Conservation (phyloP, 2,797 vertebrate genomes). For the Miichthys miiuy region DNA sequence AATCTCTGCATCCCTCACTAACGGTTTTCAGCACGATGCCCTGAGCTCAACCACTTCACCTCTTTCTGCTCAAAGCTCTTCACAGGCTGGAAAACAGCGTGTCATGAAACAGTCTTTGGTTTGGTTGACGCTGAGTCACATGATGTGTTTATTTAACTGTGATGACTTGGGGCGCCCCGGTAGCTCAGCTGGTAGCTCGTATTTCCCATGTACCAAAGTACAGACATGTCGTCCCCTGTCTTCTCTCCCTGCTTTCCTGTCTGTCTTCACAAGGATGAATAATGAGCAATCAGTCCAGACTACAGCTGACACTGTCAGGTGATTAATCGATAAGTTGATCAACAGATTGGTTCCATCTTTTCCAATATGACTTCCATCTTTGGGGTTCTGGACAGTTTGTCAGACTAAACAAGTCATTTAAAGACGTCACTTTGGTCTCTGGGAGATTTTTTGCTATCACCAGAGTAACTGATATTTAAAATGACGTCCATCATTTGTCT, state of each 20-base stretch:
- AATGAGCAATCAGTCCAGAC: too few relatives aligned
- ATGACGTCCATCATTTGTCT: not conserved
- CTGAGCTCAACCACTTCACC: not conserved
- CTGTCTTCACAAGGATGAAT: too few relatives aligned
- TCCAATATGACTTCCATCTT: too few relatives aligned
- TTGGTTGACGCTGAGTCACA: not conserved
- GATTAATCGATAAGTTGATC: too few relatives aligned
- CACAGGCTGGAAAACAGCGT: not conserved
- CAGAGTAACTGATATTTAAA: not conserved
- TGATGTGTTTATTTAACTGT: not conserved
- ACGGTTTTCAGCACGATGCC: not conserved
- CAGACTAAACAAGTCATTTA: not conserved
- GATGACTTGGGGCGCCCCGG: too few relatives aligned
- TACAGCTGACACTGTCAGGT: too few relatives aligned
- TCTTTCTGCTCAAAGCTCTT: not conserved
- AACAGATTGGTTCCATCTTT: too few relatives aligned
- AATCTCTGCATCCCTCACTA: slow-evolving; percentile 1
- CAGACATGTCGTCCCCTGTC: too few relatives aligned
- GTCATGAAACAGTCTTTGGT: not conserved
- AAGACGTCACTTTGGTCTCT: not conserved
- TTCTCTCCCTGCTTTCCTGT: too few relatives aligned
- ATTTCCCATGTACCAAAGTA: too few relatives aligned
- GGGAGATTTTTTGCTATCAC: not conserved
- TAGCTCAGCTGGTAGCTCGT: too few relatives aligned
- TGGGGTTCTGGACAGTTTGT: too few relatives aligned